Evolutionary conservation across 2,888 invertebrate genomes (phyloP), one percentile per base, ranked within the genome.

Genomic region (Dicycla oo): DNA sequence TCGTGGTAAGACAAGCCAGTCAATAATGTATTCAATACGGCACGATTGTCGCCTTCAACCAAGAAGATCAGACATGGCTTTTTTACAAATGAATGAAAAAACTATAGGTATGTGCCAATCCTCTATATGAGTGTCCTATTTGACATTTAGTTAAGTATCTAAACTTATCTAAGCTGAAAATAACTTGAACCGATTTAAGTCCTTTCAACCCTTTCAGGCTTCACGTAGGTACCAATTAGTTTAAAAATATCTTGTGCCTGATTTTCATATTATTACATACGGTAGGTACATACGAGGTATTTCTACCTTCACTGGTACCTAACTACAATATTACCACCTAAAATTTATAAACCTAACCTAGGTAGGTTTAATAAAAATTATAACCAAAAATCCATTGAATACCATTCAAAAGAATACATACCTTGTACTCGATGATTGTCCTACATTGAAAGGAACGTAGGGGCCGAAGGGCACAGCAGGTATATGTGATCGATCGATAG

Each of bases 401-500:
- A 34, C 56, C 11, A 71, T 81, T 81, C 75, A 69, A 80, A 81
- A 78, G 63, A 54, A 69, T 65, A 68, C 10, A n/a, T 62, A 45
- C 53, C 38, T 67, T 47, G 47, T 71, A 61, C 47, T 72, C 84
- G 83, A 89, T 89, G 87, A 89, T 83, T 82, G 87, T 81, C 86
- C 86, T 77, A 87, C 86, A 86, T 84, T 83, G 84, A 84, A 85
- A 82, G 85, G 83, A 83, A 83, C 70, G 80, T 78, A 71, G 81
- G 77, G 73, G 82, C 63, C 77, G 80, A 86, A 86, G 86, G 84
- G 83, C 82, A 84, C 62, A 43, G 76, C 90, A 89, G 88, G 90
- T 91, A 90, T 89, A 82, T 81, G 83, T 80, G 83, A 92, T 91
- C 93, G 93, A 94, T 94, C 94, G 91, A 88, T 86, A 84, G 78